These are phyloP conservation scores for Paramuricea clavata DNA, from an alignment of 92 coral and sea anemone genomes.

Conservation along the genomic window DNA sequence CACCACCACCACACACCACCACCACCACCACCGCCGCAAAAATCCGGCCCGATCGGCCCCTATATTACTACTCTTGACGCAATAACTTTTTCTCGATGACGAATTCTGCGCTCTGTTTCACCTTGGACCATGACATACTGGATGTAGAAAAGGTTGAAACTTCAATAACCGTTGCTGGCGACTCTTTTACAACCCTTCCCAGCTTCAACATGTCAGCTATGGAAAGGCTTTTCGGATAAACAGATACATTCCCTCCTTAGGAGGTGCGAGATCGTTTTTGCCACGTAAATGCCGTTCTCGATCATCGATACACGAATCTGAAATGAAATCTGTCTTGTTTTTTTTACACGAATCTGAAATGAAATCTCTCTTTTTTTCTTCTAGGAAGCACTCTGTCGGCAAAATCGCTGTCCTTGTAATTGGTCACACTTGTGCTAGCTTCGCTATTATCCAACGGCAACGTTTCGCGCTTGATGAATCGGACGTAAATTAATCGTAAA, in stretches of 20 bases:
- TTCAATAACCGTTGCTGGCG: slow-evolving; percentile 1
- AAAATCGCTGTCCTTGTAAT: background rate
- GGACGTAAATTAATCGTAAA: slow-evolving; percentile 1
- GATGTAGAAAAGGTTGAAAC: slow-evolving; percentile 1
- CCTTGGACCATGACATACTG: slow-evolving; percentile 19
- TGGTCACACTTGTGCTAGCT: background rate
- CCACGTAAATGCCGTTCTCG: background rate
- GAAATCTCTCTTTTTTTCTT: background rate
- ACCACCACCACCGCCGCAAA: no score
- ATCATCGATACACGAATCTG: background rate
- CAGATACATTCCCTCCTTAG: slow-evolving; percentile 3
- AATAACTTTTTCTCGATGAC: background rate
- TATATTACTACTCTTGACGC: background rate
- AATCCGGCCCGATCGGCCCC: no score
- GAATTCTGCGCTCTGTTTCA: slow-evolving; percentile 2
- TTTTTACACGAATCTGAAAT: background rate
- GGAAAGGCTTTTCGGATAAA: slow-evolving; percentile 20
- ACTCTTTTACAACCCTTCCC: slow-evolving; percentile 10
- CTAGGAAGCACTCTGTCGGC: background rate
- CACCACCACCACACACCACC: no score
- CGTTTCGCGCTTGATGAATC: slow-evolving; percentile 3
- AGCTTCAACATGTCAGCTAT: slow-evolving; percentile 13
- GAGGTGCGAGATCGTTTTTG: background rate
- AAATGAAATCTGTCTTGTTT: background rate
- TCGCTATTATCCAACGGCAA: background rate